Base-by-base conservation (phyloP, 1,140 invertebrate species). In the Zophobas morio region DNA sequence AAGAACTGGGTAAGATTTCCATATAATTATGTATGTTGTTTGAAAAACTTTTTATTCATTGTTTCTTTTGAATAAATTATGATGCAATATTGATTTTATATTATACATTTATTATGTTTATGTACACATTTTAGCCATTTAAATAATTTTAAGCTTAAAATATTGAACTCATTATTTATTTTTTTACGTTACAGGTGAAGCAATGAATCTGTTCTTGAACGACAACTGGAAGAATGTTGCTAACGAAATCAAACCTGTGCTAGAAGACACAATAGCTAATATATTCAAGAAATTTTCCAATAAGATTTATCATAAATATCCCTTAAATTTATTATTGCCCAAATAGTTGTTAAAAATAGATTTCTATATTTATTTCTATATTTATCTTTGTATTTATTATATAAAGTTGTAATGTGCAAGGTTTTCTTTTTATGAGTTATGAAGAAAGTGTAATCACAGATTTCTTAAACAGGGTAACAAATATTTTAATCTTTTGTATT, bases 151-250 rank as follows among this genome's bases (percentile, higher is more conserved):
- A 20, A 20, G 20, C 20, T 20, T 20, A 20, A 20, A 20, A 20
- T 20, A 20, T 20, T 20, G 20, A 20, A 20, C 20, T 20, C 20
- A 20, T 20, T 20, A 20, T 20, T 20, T 20, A 63, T 63, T 51
- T 51, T 51, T n/a, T 51, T 51, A 51, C 60, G 32, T 82, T 84
- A 84, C 84, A 90, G 89, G 89, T 63, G 88, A 90, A 35, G 88
- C 90, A 0, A 91, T 91, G 81, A 88, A 91, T 71, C 78, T 88
- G 20, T 91, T 92, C 80, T 84, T 92, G 0, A 92, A 92, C 76
- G 87, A 91, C 20, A 92, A 92, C 78, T 92, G 91, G 91, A 88
- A 87, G 54, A 87, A 87, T 40, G 86, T 92, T 1, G 88, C 89
- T 71, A 89, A 88, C 66, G 90, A 92, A 79, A 87, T 91, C 3